Conservation (phyloP, 2,797 vertebrate genomes). For the Acipenser oxyrinchus region DNA sequence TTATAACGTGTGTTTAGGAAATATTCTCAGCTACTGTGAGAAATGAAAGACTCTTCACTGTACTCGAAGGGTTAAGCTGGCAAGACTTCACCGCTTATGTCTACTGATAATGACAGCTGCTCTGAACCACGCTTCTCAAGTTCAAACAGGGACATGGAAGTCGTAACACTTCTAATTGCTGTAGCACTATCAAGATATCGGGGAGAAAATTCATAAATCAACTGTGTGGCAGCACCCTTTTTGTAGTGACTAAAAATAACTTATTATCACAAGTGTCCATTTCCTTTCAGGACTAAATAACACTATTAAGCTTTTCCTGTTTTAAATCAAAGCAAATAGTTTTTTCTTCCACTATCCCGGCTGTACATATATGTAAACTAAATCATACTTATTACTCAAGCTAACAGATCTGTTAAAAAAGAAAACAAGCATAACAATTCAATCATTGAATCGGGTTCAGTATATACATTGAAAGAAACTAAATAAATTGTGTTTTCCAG, state of each 20-base stretch:
- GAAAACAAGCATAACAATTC: no score
- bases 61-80: slow-evolving; percentile 42
- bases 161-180: slow-evolving; percentile 25
- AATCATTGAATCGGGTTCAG: no score
- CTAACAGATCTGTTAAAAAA: no score
- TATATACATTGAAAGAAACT: no score
- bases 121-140: slow-evolving; percentile 42
- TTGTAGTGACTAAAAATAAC: slow-evolving; percentile 47
- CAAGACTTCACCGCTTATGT: slow-evolving; percentile 48
- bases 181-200: slow-evolving; percentile 4
- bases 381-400: background rate
- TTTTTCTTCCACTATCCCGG: slow-evolving; percentile 6
- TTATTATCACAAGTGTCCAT: slow-evolving; percentile 49
- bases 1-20: no score
- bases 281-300: slow-evolving; percentile 44
- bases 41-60: slow-evolving; percentile 48
- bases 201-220: slow-evolving; percentile 58
- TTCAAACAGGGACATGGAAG: slow-evolving; percentile 47
- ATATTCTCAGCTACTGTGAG: slow-evolving; percentile 32
- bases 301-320: slow-evolving; percentile 40
- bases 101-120: slow-evolving; percentile 55
- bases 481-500: no score
- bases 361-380: background rate
- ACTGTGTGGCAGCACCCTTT: slow-evolving; percentile 44
- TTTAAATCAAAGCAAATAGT: slow-evolving; percentile 38